Evolutionary conservation across 2,797 vertebrate genomes (phyloP).

Genomic region (Neoniphon sammara): DNA sequence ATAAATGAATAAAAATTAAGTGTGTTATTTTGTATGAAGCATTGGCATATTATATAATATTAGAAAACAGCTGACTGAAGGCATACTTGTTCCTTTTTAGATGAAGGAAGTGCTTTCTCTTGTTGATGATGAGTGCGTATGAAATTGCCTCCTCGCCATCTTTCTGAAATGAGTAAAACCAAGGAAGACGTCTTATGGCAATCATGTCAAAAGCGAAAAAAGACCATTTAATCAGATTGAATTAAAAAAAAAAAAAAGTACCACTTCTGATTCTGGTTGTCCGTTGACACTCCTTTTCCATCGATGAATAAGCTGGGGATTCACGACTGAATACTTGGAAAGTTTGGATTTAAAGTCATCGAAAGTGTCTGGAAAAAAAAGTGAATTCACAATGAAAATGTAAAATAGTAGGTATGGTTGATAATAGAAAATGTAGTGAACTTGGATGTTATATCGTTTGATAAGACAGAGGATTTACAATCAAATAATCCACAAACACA

Average conservation of each 20-base stretch:
- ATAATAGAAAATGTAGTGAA: too few species aligned
- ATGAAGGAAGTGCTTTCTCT: constrained; percentile 68
- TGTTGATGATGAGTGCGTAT: constrained; percentile 77
- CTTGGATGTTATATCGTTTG: too few species aligned
- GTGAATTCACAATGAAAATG: not conserved
- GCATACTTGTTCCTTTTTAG: constrained; percentile 79
- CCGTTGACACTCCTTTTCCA: constrained; percentile 61
- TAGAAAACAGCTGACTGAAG: not conserved
- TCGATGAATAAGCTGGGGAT: constrained; percentile 72
- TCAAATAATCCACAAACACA: not conserved
- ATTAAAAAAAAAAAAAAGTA: constrained; percentile 35
- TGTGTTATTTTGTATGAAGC: not conserved
- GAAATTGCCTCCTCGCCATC: constrained; percentile 61
- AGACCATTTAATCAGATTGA: not conserved
- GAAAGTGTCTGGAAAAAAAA: constrained; percentile 35
- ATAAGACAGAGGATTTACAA: constrained; percentile 1
- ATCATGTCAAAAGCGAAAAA: not conserved
- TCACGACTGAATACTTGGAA: constrained; percentile 75
- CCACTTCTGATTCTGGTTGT: constrained; percentile 44
- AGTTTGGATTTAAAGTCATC: constrained; percentile 34
- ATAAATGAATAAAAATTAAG: not conserved
- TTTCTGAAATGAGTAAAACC: constrained; percentile 54
- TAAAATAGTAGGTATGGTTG: too few species aligned
- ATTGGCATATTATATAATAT: not conserved
- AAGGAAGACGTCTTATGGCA: not conserved